Evolutionary conservation across 2,888 invertebrate genomes (phyloP).

Genomic region (Agrochola lychnidis): DNA sequence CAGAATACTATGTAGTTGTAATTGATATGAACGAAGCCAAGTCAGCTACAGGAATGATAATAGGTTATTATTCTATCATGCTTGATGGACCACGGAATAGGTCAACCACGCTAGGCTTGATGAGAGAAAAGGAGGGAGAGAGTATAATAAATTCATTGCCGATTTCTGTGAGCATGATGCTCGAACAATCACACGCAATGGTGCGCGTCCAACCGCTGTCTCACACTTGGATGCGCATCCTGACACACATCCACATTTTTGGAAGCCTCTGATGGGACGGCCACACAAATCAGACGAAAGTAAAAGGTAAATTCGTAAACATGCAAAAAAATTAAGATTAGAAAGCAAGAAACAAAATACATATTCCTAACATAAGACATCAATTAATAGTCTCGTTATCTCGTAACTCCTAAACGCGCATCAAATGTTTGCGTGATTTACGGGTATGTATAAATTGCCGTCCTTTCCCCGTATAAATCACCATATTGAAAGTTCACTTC

Average conservation of each 20-base stretch:
- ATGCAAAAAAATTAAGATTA: slow-evolving; percentile 41
- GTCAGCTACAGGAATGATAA: slow-evolving; percentile 58
- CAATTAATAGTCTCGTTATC: slow-evolving; percentile 42
- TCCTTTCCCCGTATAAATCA: slow-evolving; percentile 49
- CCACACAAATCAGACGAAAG: slow-evolving; percentile 28
- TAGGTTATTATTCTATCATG: slow-evolving; percentile 62
- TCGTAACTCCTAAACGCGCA: slow-evolving; percentile 43
- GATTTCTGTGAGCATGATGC: slow-evolving; percentile 70
- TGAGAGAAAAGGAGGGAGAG: slow-evolving; percentile 72
- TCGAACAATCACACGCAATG: slow-evolving; percentile 77
- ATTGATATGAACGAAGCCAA: slow-evolving; percentile 11
- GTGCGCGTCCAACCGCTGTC: slow-evolving; percentile 82
- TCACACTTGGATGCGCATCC: slow-evolving; percentile 81
- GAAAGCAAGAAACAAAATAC: slow-evolving; percentile 50
- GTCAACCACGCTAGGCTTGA: slow-evolving; percentile 60
- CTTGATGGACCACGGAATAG: slow-evolving; percentile 61
- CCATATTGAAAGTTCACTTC: slow-evolving; percentile 49
- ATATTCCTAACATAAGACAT: slow-evolving; percentile 24
- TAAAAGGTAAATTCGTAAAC: slow-evolving; percentile 25
- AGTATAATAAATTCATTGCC: slow-evolving; percentile 72
- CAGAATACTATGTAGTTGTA: background rate
- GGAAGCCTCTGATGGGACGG: slow-evolving; percentile 11
- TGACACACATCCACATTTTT: slow-evolving; percentile 60
- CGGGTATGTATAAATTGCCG: slow-evolving; percentile 36
- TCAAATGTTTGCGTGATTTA: slow-evolving; percentile 51